These are phyloP conservation scores for Diarsia rubi DNA, from an alignment of 2,888 invertebrate genomes.

Conservation along the genomic window DNA sequence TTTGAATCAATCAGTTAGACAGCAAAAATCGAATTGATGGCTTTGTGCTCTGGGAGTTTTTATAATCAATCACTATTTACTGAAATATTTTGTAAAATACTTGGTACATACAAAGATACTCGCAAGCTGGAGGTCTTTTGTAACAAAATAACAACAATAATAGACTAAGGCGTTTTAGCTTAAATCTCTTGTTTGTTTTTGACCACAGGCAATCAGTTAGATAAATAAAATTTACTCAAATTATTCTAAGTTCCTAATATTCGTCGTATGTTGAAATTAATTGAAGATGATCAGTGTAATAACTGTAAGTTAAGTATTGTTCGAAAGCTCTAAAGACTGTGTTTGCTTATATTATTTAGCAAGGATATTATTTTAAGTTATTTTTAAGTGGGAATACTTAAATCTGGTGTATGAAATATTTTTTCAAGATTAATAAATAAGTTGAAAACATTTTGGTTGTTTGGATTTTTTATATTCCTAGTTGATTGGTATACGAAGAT, in stretches of 20 bases:
- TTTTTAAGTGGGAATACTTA: not conserved
- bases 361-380: conserved; percentile 7
- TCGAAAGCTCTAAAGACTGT: conserved; percentile 37
- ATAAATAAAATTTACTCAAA: conserved; percentile 25
- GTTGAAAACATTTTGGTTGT: not conserved
- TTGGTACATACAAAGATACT: not conserved
- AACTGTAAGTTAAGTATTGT: conserved; percentile 13
- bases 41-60: not conserved
- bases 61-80: too few species aligned
- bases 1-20: not conserved
- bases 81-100: not conserved
- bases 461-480: conserved; percentile 9
- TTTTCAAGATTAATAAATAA: conserved; percentile 57
- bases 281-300: not conserved
- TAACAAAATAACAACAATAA: not conserved
- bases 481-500: not conserved
- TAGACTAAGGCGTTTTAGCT: not conserved
- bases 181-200: not conserved
- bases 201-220: not conserved
- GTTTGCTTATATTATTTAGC: conserved; percentile 51
- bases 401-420: conserved; percentile 16
- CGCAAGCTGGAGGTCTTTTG: not conserved
- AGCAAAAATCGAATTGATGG: not conserved
- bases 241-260: conserved; percentile 3
- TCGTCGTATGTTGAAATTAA: not conserved